Base-by-base conservation (phyloP, 2,888 invertebrate species). In the Diaprepes abbreviatus region DNA sequence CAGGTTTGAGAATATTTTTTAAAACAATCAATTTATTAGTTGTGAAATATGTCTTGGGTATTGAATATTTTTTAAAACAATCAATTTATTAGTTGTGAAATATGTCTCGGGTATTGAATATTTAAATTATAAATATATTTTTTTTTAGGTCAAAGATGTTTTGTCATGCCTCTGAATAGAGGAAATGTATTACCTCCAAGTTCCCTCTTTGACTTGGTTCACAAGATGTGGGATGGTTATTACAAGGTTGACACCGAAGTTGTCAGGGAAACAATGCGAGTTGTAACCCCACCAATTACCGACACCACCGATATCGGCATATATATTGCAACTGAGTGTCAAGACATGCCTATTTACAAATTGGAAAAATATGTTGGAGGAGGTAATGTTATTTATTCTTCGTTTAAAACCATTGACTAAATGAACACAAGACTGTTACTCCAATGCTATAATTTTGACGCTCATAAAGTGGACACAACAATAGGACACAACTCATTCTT, bases 81-180 rank as follows among this genome's bases (percentile, higher is more conserved):
- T n/a, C n/a, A n/a, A n/a, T n/a, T n/a, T n/a, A n/a, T n/a, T n/a
- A n/a, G n/a, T n/a, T 5, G 24, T 24, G 24, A 5, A 24, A 24
- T 24, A 24, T 24, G 24, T 24, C 5, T 24, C n/a, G n/a, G n/a
- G n/a, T n/a, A n/a, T n/a, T n/a, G 6, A 36, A 14, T 14, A 1
- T 54, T n/a, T 36, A n/a, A n/a, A n/a, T n/a, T n/a, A n/a, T n/a
- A n/a, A n/a, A n/a, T 21, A 14, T 12, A 17, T 28, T 28, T 57
- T 28, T 33, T 67, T 36, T 35, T 55, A 19, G 82, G 81, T 16
- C 71, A 76, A 17, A 90, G 94, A 24, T 98, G 98, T 86, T 98
- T 96, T 85, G 89, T 95, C 14, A 95, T 96, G 94, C 92, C 93
- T 0, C 85, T 97, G 80, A 93, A 97, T 85, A 89, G 92, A 28